Conservation (phyloP, 2,888 invertebrate species). For the Clepsis dumicolana region DNA sequence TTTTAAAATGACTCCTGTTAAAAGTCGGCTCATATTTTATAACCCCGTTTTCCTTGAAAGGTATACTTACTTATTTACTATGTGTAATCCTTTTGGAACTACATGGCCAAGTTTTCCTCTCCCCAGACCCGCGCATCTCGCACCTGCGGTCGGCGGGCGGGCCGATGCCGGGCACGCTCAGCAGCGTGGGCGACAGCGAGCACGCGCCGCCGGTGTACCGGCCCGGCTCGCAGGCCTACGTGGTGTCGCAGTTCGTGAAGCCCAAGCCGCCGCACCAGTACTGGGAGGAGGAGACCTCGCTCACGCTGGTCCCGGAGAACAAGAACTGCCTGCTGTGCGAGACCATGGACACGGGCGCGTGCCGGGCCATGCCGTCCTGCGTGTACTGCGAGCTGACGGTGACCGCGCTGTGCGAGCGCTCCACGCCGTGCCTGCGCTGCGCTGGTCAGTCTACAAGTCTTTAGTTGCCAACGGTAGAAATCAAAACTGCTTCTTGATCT, state of each 20-base stretch:
- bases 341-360: constrained; percentile 75
- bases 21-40: too few species aligned
- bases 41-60: too few species aligned
- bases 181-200: constrained; percentile 72
- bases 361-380: constrained; percentile 78
- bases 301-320: constrained; percentile 71
- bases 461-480: too few species aligned
- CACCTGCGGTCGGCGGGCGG: constrained; percentile 49
- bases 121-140: constrained; percentile 2
- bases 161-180: constrained; percentile 71
- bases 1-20: too few species aligned
- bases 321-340: constrained; percentile 80
- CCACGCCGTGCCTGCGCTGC: constrained; percentile 76
- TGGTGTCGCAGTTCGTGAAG: constrained; percentile 76
- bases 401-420: constrained; percentile 76
- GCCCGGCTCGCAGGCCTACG: constrained; percentile 80
- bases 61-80: too few species aligned
- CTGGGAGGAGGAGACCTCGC: constrained; percentile 79
- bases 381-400: constrained; percentile 80
- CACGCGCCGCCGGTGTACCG: constrained; percentile 73
- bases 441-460: constrained; percentile 70
- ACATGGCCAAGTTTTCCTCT: background rate
- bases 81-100: too few species aligned
- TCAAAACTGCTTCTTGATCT: too few species aligned
- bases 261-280: constrained; percentile 79